Evolutionary conservation across 2,888 invertebrate genomes (phyloP), one percentile per base, ranked within the genome.

Genomic region (Microchrysa polita): DNA sequence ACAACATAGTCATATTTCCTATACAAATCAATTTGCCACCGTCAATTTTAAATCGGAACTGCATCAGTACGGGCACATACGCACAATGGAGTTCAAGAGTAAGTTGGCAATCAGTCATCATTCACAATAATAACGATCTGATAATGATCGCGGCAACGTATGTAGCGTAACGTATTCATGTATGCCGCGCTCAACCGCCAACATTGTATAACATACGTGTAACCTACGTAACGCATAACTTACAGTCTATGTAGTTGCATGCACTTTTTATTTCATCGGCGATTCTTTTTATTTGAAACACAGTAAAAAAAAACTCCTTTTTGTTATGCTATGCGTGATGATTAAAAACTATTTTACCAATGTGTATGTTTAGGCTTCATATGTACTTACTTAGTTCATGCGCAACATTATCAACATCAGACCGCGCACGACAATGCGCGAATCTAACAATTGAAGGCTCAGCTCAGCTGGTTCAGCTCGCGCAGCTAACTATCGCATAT

Each of bases 321-420:
- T 34, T 34, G 27, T 34, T 67, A 52, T 16, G 22, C 72, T 23
- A 71, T 73, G 75, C 75, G 69, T 73, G 69, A 63, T 67, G 75
- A 75, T 73, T 73, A 73, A 72, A 34, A 34, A 34, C 2, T 34
- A 34, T 34, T 34, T n/a, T 7, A 7, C 27, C 27, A 34, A 7
- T 34, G 27, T 34, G 67, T 73, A 71, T 73, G 75, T 44, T 65
- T 71, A 75, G 67, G 73, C 75, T 75, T 75, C 73, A n/a, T n/a
- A n/a, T n/a, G n/a, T n/a, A n/a, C n/a, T n/a, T n/a, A n/a, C n/a
- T n/a, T n/a, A n/a, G n/a, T n/a, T n/a, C 73, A 75, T 73, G 75
- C 75, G 75, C 73, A 75, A 75, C 75, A 75, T n/a, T 7, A 4
- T 34, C n/a, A n/a, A n/a, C n/a, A n/a, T n/a, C n/a, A n/a, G n/a